Evolutionary conservation across 2,888 invertebrate species (phyloP), one percentile per base, ranked within the genome.

Genomic region (Drosophila stalkeri): DNA sequence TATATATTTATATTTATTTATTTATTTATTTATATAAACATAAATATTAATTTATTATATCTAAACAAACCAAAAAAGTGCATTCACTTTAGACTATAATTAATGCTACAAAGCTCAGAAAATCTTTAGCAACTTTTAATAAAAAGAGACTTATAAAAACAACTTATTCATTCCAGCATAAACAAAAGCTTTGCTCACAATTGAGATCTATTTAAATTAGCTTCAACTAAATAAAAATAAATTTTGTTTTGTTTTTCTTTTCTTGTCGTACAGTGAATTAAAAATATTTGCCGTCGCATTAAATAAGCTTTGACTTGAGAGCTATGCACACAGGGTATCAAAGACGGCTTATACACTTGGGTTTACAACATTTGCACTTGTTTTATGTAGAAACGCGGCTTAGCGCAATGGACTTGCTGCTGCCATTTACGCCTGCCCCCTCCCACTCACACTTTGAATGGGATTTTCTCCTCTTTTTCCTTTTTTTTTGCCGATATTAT

Each of bases 401-500:
- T 59, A 47, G 54, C 60, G 60, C 60, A 63, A 51, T 73, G 66
- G 74, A 64, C 54, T 55, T 76, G 33, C 37, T 60, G 63, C 14
- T 64, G 55, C 44, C 55, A 59, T 71, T 60, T 47, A 41, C 11
- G 23, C 23, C 0, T 27, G 35, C 18, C 27, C 1, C 33, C 1
- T 23, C 27, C 39, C 11, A 6, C 6, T 7, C 20, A 14, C 37
- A 46, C 59, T 56, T 56, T 56, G 23, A 52, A 47, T 56, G 43
- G 44, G 20, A n/a, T 20, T 66, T 55, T 31, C 37, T 64, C 51
- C 57, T 31, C 18, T 20, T 44, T 44, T n/a, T 27, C 39, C 20
- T 12, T 11, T 20, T 31, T 39, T 18, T 33, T 35, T 41, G 47
- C 43, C 65, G 31, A 64, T 77, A 67, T 77, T 77, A 72, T 77